phyloP scores from a whole-genome alignment of 2,888 invertebrate species.

The Crossocerus cetratus region DNA sequence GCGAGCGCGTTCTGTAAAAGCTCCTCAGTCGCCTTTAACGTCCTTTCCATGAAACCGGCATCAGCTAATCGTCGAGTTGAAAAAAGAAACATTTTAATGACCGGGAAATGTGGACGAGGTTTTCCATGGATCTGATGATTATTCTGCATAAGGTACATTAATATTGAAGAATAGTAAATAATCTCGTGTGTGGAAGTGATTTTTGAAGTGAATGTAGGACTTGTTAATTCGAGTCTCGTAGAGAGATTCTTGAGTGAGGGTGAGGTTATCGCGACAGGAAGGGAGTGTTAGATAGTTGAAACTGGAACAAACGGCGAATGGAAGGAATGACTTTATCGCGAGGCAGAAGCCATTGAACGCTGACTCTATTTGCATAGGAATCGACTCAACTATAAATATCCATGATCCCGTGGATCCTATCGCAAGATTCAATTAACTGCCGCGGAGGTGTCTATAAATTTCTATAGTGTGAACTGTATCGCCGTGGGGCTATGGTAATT shows the following conservation, averaged over 20 bases:
- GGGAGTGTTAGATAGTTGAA: slow-evolving; percentile 54
- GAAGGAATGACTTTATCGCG: slow-evolving; percentile 56
- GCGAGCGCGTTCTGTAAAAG: background rate
- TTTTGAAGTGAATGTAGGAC: too few species aligned
- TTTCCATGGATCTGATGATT: too few species aligned
- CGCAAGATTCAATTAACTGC: slow-evolving; percentile 29
- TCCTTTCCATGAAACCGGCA: too few species aligned
- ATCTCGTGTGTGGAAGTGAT: too few species aligned
- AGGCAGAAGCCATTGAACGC: slow-evolving; percentile 21
- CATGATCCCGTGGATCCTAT: slow-evolving; percentile 46
- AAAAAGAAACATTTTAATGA: too few species aligned
- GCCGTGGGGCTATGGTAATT: background rate
- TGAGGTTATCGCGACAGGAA: slow-evolving; percentile 48
- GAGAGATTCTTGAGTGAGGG: background rate
- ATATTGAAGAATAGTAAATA: too few species aligned
- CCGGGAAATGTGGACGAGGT: too few species aligned
- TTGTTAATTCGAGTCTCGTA: too few species aligned
- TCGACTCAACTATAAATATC: slow-evolving; percentile 49
- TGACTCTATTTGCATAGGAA: slow-evolving; percentile 56
- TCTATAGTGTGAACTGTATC: background rate
- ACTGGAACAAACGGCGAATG: slow-evolving; percentile 42
- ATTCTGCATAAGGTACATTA: too few species aligned
- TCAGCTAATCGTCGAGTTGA: too few species aligned
- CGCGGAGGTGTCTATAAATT: slow-evolving; percentile 19
- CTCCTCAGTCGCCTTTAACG: too few species aligned